Evolutionary conservation across 2,797 vertebrate genomes (phyloP).

Genomic region (Acanthurus lineatus): DNA sequence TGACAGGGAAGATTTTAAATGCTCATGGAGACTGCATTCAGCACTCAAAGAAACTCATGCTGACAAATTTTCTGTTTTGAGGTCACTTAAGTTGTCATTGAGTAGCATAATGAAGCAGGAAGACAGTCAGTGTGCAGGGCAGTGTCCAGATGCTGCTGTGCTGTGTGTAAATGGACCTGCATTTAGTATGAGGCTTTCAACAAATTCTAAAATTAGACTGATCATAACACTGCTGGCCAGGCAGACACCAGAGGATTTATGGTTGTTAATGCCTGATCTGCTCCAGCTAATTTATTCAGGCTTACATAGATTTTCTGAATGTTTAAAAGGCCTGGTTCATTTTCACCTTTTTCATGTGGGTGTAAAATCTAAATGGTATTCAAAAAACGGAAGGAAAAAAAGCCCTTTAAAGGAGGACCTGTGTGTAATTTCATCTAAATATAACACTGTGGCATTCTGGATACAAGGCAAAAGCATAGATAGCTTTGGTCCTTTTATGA

Average conservation of each 20-base stretch:
- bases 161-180: background rate
- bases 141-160: conserved; percentile 8
- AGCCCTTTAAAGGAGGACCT: too few species aligned
- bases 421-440: too few species aligned
- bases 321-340: too few species aligned
- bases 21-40: conserved; percentile 9
- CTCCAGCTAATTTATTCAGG: background rate
- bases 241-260: background rate
- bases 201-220: too few species aligned
- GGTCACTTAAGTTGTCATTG: background rate
- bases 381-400: too few species aligned
- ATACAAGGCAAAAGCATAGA: background rate
- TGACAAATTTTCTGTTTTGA: background rate
- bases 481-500: background rate
- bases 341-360: too few species aligned
- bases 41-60: background rate
- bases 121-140: background rate
- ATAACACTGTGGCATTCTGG: too few species aligned
- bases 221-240: too few species aligned
- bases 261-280: background rate
- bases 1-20: conserved; percentile 17
- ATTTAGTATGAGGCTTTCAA: background rate
- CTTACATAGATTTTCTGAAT: background rate
- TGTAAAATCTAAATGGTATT: background rate
- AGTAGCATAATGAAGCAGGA: background rate